phyloP scores from a whole-genome alignment of 1,140 invertebrate species.

The Rhynchophorus ferrugineus region DNA sequence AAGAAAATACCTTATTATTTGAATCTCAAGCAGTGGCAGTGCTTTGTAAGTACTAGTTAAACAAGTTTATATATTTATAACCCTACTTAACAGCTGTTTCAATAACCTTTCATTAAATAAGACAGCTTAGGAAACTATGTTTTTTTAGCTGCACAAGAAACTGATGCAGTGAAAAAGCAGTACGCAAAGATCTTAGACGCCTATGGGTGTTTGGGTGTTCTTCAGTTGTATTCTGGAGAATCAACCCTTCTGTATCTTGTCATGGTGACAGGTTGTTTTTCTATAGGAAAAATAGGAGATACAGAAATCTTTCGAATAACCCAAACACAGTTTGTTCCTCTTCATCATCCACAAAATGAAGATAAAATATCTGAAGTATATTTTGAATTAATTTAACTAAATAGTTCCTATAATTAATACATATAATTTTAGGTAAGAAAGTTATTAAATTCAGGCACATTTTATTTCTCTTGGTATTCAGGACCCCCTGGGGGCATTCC shows the following conservation, averaged over 20 bases:
- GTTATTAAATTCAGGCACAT: conserved; percentile 90
- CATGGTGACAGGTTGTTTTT: conserved; percentile 89
- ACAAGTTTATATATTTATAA: background rate
- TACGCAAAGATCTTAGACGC: conserved; percentile 87
- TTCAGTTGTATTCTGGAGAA: conserved; percentile 81
- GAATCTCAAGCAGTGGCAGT: conserved; percentile 84
- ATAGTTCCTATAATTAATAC: background rate
- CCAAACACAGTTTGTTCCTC: conserved; percentile 80
- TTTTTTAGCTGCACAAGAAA: conserved; percentile 63
- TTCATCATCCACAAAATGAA: conserved; percentile 72
- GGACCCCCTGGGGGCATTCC: conserved; percentile 24
- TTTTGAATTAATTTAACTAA: no score
- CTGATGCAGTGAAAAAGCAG: conserved; percentile 76
- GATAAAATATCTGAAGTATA: conserved; percentile 68
- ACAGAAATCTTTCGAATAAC: conserved; percentile 92
- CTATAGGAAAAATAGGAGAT: conserved; percentile 88
- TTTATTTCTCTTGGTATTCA: conserved; percentile 84
- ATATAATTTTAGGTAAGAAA: conserved; percentile 55
- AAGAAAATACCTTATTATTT: conserved; percentile 79
- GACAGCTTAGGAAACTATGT: conserved; percentile 1
- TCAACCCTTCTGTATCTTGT: conserved; percentile 78
- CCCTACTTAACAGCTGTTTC: conserved; percentile 6
- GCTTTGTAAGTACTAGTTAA: conserved; percentile 54
- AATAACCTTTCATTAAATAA: background rate
- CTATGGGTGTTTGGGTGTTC: conserved; percentile 85